Conservation (phyloP, 1,140 invertebrate genomes). For the Ceratina australensis region DNA sequence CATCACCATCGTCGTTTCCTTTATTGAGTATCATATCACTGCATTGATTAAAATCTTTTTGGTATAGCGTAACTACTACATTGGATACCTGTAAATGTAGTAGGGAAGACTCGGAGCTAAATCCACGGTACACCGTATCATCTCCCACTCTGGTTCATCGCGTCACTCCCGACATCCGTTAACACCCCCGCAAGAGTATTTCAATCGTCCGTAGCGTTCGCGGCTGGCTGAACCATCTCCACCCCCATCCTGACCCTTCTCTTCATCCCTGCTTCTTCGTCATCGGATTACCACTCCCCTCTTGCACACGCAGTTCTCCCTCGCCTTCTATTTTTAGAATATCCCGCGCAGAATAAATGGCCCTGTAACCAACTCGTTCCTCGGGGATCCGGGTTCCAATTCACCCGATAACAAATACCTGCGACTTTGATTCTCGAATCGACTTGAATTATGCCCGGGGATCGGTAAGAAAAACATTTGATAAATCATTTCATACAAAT, state of each 20-base stretch:
- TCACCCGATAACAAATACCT: background rate
- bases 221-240: background rate
- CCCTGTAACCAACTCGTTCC: constrained; percentile 4
- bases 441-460: no score
- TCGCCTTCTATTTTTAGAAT: constrained; percentile 25
- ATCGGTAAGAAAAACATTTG: no score
- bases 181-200: constrained; percentile 18
- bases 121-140: constrained; percentile 18
- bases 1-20: background rate
- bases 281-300: constrained; percentile 14
- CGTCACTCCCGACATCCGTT: constrained; percentile 29
- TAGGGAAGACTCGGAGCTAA: background rate
- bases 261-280: constrained; percentile 15
- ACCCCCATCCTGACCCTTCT: constrained; percentile 17
- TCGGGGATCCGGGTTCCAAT: background rate
- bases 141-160: constrained; percentile 4
- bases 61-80: no score
- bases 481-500: no score
- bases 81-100: no score
- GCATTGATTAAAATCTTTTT: no score
- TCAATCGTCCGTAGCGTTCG: constrained; percentile 21
- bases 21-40: no score
- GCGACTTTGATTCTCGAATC: no score
- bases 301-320: background rate
- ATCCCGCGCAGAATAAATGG: constrained; percentile 11